Conservation (phyloP, 2,113 vertebrate species). For the Scomber colias region DNA sequence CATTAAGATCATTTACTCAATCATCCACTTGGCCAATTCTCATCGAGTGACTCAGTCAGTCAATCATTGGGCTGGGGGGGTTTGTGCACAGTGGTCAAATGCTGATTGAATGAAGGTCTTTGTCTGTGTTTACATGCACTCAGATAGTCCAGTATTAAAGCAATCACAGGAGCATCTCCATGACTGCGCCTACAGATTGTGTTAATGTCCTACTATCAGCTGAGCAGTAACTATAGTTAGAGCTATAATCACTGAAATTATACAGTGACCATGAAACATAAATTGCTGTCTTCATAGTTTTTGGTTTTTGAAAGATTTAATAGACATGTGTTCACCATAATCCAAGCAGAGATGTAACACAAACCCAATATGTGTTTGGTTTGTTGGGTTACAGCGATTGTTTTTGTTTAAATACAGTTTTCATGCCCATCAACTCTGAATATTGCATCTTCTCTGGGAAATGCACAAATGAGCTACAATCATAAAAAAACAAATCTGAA, state of each 20-base stretch:
- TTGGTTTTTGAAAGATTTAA: not conserved
- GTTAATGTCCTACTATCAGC: constrained; percentile 20
- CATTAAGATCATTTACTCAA: constrained; percentile 58
- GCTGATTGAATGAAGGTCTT: constrained; percentile 39
- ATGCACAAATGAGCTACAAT: constrained; percentile 15
- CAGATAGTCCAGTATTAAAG: constrained; percentile 7
- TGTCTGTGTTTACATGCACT: constrained; percentile 47
- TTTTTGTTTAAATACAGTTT: constrained; percentile 40
- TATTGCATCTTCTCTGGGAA: constrained; percentile 6
- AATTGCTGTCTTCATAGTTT: constrained; percentile 11
- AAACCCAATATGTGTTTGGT: not conserved
- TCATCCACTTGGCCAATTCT: constrained; percentile 57
- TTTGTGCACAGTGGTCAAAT: constrained; percentile 42
- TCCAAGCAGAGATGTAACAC: constrained; percentile 26
- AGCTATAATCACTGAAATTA: constrained; percentile 3
- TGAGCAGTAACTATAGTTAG: constrained; percentile 9
- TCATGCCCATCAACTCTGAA: constrained; percentile 20
- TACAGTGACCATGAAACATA: not conserved
- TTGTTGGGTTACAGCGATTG: constrained; percentile 38
- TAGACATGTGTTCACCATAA: constrained; percentile 21
- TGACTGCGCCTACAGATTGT: not conserved
- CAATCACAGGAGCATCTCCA: constrained; percentile 1
- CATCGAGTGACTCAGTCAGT: constrained; percentile 43
- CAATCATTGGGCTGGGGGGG: constrained; percentile 29
- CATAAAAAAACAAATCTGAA: not conserved